phyloP scores from a whole-genome alignment of 2,113 vertebrate genomes.

The Misgurnus mizolepis region DNA sequence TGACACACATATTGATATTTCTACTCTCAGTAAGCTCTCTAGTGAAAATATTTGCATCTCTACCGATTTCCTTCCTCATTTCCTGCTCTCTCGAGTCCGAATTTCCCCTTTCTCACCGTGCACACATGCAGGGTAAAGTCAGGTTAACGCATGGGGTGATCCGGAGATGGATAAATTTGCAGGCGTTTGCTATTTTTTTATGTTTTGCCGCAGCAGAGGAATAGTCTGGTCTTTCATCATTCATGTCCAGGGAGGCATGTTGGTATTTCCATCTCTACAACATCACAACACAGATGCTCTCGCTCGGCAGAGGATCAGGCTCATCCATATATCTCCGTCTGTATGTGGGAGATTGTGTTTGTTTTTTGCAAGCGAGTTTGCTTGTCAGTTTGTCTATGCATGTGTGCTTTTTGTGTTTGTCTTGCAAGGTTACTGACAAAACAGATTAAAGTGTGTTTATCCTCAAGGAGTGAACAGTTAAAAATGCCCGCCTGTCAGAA shows the following conservation, averaged over 20 bases:
- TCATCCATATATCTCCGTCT: neutral
- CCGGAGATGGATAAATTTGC: slow-evolving; percentile 48
- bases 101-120: slow-evolving; percentile 12
- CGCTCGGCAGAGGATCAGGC: slow-evolving; percentile 12
- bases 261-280: neutral
- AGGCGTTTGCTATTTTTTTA: slow-evolving; percentile 39
- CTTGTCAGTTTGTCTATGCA: slow-evolving; percentile 6
- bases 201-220: slow-evolving; percentile 33
- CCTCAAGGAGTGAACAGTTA: slow-evolving; percentile 6
- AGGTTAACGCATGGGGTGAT: slow-evolving; percentile 45
- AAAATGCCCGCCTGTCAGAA: neutral
- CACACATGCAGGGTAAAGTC: slow-evolving; percentile 21
- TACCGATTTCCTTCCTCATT: neutral
- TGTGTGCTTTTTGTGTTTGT: slow-evolving; percentile 25
- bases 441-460: neutral
- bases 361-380: neutral
- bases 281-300: slow-evolving; percentile 5
- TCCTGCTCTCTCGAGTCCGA: neutral
- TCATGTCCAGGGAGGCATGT: slow-evolving; percentile 40
- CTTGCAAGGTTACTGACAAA: slow-evolving; percentile 27
- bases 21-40: slow-evolving; percentile 26
- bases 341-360: slow-evolving; percentile 3
- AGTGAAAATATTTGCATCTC: neutral
- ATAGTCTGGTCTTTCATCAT: slow-evolving; percentile 43
- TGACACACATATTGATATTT: neutral